Evolutionary conservation across 1,140 invertebrate species (phyloP), one percentile per base, ranked within the genome.

Genomic region (Drosophila hydei): DNA sequence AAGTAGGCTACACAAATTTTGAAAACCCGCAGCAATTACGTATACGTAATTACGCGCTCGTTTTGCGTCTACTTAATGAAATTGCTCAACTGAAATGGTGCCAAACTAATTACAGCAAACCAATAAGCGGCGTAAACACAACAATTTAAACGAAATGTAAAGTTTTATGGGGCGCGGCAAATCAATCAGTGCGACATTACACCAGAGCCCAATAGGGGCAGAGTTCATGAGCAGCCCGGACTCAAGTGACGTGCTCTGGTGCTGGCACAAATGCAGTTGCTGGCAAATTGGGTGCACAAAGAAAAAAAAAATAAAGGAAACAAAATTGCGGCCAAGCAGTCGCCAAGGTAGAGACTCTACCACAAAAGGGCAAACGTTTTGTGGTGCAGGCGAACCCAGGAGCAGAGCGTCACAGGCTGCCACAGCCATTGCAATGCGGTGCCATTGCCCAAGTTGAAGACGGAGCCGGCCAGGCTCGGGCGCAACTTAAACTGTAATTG

Each of bases 401-500:
- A 38, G 54, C 25, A 36, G 25, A 52, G 51, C 67, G 61, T 70
- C 50, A 70, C 60, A 48, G 30, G 25, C 30, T 64, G 60, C 56
- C 65, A 47, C 61, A 47, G 51, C 78, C 72, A 73, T 81, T 85
- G 80, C 80, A 85, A 71, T 85, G 80, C 80, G 81, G 55, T 65
- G 76, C 63, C 65, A 47, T 25, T 40, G 58, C 56, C 62, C 55
- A 75, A 75, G 55, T 64, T 56, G 50, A 47, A 75, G 73, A 69
- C 50, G 55, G 40, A 33, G 27, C 60, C 19, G 38, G 8, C 54
- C 36, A 14, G 19, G 63, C 48, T 48, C 38, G 25, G 16, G 63
- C 48, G 42, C 69, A 79, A 75, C 79, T 72, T 77, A 65, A 79
- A 62, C 81, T 61, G 77, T 85, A 85, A 85, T 85, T 87, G 81